Evolutionary conservation across 2,888 invertebrate genomes (phyloP), one percentile per base, ranked within the genome.

Genomic region (Harpagoxenus sublaevis): DNA sequence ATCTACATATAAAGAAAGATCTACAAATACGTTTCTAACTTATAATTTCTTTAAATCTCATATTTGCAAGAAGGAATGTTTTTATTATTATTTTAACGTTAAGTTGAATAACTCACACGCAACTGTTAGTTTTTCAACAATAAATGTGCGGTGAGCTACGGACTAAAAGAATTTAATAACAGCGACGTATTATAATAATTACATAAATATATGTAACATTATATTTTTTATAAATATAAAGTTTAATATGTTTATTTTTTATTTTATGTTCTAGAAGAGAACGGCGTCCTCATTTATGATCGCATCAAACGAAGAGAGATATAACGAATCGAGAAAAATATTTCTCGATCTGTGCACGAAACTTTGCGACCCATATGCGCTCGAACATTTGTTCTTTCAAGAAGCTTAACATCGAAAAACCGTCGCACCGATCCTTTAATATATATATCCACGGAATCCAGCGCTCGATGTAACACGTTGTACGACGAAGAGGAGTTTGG

Each of bases 251-350:
- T n/a, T 12, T 3, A 5, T 42, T 55, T 39, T 18, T 28, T 31
- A 39, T 42, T 78, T 68, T 78, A 55, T 78, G 42, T 78, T 78
- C 2, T 42, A 78, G 78, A 42, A 70, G 23, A 66, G 12, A 42
- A 28, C 35, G 6, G 18, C 28, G 5, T 66, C 12, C 51, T 4
- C 51, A 51, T 39, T 48, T 39, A 75, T 39, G 42, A 65, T 62
- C 18, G n/a, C 12, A 51, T 66, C 12, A 15, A 78, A 70, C 51
- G 39, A 42, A 78, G 53, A 55, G 39, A 45, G 12, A 23, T 23
- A 23, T 23, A 39, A 8, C 48, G 35, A 48, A 18, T 51, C 35
- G 55, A 57, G 31, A 73, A 39, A 18, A 70, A 48, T 57, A 45
- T 28, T 48, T 48, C 42, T 23, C 60, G 60, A 70, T 63, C 23